Conservation (phyloP, 1,140 invertebrate species). For the Anoplophora glabripennis region DNA sequence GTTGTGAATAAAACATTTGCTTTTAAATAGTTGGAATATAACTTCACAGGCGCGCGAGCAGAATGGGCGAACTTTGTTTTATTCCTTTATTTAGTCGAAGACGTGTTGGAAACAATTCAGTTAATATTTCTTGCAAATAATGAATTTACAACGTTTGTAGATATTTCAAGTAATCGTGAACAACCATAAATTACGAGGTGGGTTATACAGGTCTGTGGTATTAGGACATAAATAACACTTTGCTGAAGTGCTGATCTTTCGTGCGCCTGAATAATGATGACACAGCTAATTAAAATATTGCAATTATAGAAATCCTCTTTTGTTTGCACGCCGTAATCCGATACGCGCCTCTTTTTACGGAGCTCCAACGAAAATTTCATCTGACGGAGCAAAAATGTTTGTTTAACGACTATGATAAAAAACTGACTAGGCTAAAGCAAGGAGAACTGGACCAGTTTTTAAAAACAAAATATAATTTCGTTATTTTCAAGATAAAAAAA, state of each 20-base stretch:
- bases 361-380: no score
- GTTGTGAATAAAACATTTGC: slow-evolving; percentile 14
- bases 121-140: slow-evolving; percentile 10
- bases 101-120: slow-evolving; percentile 12
- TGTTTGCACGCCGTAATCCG: no score
- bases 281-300: slow-evolving; percentile 38
- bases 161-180: slow-evolving; percentile 28
- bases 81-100: slow-evolving; percentile 10
- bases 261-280: slow-evolving; percentile 30
- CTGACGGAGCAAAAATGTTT: no score
- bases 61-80: slow-evolving; percentile 7
- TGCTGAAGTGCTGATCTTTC: slow-evolving; percentile 31
- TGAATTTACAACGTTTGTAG: slow-evolving; percentile 28
- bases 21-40: slow-evolving; percentile 1
- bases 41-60: neutral
- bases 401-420: no score
- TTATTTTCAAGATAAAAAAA: no score
- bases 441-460: no score
- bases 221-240: slow-evolving; percentile 40
- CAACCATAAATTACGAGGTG: slow-evolving; percentile 27
- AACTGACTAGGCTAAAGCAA: no score
- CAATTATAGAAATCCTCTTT: slow-evolving; percentile 34
- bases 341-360: no score
- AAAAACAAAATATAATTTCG: no score
- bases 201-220: slow-evolving; percentile 21